Base-by-base conservation (phyloP, 2,113 vertebrate species). In the Apteryx owenii region DNA sequence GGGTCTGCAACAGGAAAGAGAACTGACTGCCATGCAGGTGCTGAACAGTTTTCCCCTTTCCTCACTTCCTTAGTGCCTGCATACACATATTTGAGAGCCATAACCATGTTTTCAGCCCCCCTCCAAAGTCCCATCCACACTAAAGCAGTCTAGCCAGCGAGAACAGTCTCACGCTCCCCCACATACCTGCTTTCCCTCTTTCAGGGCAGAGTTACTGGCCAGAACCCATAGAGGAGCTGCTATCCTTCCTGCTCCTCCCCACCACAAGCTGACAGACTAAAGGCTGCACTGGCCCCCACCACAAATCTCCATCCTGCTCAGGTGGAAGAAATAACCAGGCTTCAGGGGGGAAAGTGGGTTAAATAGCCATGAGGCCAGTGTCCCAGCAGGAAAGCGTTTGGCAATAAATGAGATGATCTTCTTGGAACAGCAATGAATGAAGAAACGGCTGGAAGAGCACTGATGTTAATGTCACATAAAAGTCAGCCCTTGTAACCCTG, bases 321-420 rank as follows among this genome's bases (percentile, higher is more conserved):
- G 36, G 51, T 38, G 78, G 66, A 79, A 65, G 58, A 9, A 85
- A 31, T 5, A 58, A 50, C 66, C 8, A 2, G 18, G 8, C 17
- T 36, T 44, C 10, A 66, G 44, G 42, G 16, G 66, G 29, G n/a
- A 53, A 46, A 46, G 44, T 0, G 0, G 46, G 26, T 40, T 81
- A 61, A 22, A 51, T 61, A 68, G 26, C 28, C 36, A 26, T 0
- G 0, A 53, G 61, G 33, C 28, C 25, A 10, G 42, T 3, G 0
- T 21, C 44, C 31, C 12, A 58, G 65, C 51, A 46, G 65, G 7
- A 16, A 78, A 29, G 36, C 17, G 18, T 71, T 61, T 9, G 17
- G 70, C 44, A 50, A 51, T 38, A 56, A 70, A 46, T 18, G 58
- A 70, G 40, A 10, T 18, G 42, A 13, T 53, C 29, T 31, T 10